Evolutionary conservation across 1,140 invertebrate genomes (phyloP), one percentile per base, ranked within the genome.

Genomic region (Akabosia matsudoensis): DNA sequence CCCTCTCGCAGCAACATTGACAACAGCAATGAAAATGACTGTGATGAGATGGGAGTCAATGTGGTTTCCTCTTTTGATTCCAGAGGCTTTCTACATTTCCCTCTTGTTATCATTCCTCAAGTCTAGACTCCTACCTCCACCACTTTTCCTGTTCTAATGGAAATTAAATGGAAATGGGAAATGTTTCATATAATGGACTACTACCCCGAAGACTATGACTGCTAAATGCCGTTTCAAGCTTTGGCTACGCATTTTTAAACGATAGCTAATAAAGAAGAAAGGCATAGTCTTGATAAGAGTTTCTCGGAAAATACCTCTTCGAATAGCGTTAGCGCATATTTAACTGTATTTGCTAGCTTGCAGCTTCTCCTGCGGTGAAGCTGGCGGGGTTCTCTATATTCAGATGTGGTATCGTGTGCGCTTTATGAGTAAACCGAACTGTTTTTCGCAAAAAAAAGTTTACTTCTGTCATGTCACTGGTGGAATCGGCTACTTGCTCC

Each of bases 81-180:
- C 54, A n/a, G 61, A n/a, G n/a, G n/a, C n/a, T n/a, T 67, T 56
- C 24, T 56, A 45, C 22, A 30, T 31, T 67, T 67, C 24, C 10
- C 61, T 67, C 30, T 22, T 30, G 13, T 7, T 67, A 13, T 67
- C 30, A 24, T 67, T 67, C 61, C 61, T 13, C 31, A 7, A 10
- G 7, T 61, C n/a, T 45, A 45, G 7, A 18, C 18, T 7, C 54
- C 22, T 13, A 13, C 54, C 3, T 22, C 10, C 37, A n/a, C 13
- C 22, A 22, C 24, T 56, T 22, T 56, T 18, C 18, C 37, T 56
- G 54, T 56, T 56, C 30, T 67, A 67, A 67, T 67, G 61, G 61
- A 67, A 67, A 67, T 67, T 67, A 67, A 67, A 67, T 67, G 61
- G 61, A 31, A 67, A 67, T 67, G 61, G 61, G 28, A 67, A 67